Evolutionary conservation across 1,140 invertebrate genomes (phyloP).

Genomic region (Frieseomelitta varia): DNA sequence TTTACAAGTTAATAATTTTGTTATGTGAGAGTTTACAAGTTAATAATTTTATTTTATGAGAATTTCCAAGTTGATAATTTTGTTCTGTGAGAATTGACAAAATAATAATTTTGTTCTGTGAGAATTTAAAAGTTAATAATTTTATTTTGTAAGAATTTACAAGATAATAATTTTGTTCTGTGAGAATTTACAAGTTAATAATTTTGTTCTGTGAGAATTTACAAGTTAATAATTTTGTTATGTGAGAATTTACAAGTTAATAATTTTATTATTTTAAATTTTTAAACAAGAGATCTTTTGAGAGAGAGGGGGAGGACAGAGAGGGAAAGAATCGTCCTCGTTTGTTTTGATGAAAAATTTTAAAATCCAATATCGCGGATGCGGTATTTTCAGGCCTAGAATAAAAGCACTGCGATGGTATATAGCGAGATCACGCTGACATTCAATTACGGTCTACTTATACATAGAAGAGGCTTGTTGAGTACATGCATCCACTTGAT

Average conservation of each 20-base stretch:
- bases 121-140: background rate
- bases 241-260: background rate
- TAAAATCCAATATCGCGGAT: conserved; percentile 4
- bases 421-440: conserved; percentile 54
- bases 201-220: too few relatives aligned
- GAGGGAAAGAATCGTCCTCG: too few relatives aligned
- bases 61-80: too few relatives aligned
- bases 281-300: background rate
- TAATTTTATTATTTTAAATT: background rate
- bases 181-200: too few relatives aligned
- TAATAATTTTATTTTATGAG: background rate
- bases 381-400: background rate
- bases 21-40: background rate
- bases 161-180: too few relatives aligned
- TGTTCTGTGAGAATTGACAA: too few relatives aligned
- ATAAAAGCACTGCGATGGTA: conserved; percentile 30
- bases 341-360: background rate
- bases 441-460: conserved; percentile 69
- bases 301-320: too few relatives aligned
- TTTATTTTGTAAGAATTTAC: background rate
- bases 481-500: conserved; percentile 59
- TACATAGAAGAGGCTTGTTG: conserved; percentile 34
- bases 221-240: too few relatives aligned
- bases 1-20: too few relatives aligned
- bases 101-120: too few relatives aligned